These are phyloP conservation scores for Mormyrus hasselquistii DNA, from an alignment of 2,797 vertebrate genomes.

Conservation along the genomic window DNA sequence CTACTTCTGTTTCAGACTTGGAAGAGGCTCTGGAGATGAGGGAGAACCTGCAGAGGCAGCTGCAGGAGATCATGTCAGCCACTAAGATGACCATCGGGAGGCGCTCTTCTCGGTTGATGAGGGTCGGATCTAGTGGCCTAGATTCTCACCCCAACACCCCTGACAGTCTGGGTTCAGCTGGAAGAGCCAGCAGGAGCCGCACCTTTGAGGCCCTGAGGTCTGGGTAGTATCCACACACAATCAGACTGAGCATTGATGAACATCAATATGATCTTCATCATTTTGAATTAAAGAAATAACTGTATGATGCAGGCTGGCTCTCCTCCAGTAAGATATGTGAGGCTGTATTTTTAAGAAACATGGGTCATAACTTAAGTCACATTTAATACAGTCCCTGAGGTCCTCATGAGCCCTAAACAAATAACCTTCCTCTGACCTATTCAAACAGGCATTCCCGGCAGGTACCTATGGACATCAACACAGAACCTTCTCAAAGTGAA, in stretches of 20 bases:
- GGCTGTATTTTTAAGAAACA: background rate
- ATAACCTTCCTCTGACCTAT: background rate
- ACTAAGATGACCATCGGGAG: slow-evolving; percentile 76
- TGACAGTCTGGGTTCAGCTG: slow-evolving; percentile 56
- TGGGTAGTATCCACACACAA: background rate
- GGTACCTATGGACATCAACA: slow-evolving; percentile 71
- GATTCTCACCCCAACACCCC: slow-evolving; percentile 72
- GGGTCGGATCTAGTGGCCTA: slow-evolving; percentile 48
- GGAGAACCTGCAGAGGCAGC: slow-evolving; percentile 83
- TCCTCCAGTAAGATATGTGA: background rate
- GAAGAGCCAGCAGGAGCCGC: slow-evolving; percentile 65
- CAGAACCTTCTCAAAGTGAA: slow-evolving; percentile 91
- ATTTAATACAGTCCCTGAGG: background rate
- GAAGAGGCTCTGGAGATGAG: slow-evolving; percentile 88
- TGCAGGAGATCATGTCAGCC: slow-evolving; percentile 96
- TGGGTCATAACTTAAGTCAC: background rate
- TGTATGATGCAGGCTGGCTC: background rate
- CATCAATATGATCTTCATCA: background rate
- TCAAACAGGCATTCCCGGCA: slow-evolving; percentile 73
- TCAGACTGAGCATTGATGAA: no score
- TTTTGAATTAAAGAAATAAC: background rate
- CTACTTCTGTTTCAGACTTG: slow-evolving; percentile 45
- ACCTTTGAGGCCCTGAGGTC: slow-evolving; percentile 86
- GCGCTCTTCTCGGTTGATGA: slow-evolving; percentile 58
- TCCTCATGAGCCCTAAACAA: background rate